Evolutionary conservation across 1,140 invertebrate species (phyloP).

Genomic region (Drosophila oshimai): DNA sequence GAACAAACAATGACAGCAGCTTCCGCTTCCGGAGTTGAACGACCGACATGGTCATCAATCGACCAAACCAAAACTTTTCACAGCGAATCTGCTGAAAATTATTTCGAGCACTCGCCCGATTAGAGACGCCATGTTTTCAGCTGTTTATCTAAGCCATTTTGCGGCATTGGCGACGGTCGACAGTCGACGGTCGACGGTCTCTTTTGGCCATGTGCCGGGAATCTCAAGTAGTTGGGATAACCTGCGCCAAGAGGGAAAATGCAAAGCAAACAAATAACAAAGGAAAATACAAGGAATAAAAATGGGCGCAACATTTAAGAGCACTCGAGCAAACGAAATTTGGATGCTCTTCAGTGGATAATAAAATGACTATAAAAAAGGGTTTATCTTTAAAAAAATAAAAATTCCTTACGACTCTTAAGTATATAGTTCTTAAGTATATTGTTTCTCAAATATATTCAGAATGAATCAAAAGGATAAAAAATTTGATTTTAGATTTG

Average conservation of each 20-base stretch:
- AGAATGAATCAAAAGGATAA: no score
- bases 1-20: conserved; percentile 68
- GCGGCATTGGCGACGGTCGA: conserved; percentile 20
- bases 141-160: conserved; percentile 62
- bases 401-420: background rate
- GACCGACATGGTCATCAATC: conserved; percentile 52
- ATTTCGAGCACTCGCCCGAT: conserved; percentile 74
- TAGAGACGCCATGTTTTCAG: conserved; percentile 57
- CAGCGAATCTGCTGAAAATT: conserved; percentile 60
- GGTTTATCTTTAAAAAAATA: background rate
- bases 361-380: background rate
- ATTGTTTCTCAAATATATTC: no score
- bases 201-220: conserved; percentile 57
- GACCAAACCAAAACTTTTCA: conserved; percentile 50
- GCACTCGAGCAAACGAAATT: background rate
- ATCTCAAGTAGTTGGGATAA: conserved; percentile 65
- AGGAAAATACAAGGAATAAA: conserved; percentile 3
- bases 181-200: no score
- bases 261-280: conserved; percentile 59
- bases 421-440: no score
- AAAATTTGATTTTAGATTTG: no score
- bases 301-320: background rate
- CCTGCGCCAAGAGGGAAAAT: conserved; percentile 39
- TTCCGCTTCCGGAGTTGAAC: background rate
- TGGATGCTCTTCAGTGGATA: conserved; percentile 9